These are phyloP conservation scores for Oscheius sp. DNA, from an alignment of 2,888 invertebrate genomes.

Conservation along the genomic window DNA sequence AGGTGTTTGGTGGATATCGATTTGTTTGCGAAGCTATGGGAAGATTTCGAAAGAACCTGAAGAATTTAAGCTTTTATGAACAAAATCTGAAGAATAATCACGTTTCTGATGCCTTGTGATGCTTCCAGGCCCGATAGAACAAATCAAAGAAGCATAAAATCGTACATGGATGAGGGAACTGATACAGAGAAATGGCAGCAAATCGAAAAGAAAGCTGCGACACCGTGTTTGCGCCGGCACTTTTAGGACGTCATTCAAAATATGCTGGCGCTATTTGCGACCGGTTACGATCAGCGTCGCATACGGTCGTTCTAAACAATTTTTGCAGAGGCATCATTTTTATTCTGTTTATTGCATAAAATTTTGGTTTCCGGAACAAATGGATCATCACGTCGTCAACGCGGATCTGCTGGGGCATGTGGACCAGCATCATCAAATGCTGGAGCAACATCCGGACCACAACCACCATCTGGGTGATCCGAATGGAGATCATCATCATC, in stretches of 20 bases:
- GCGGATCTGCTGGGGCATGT: slow-evolving; percentile 10
- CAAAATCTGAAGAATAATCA: no score
- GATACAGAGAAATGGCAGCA: neutral
- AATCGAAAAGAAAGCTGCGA: neutral
- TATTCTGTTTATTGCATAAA: neutral
- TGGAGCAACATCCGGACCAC: slow-evolving; percentile 6
- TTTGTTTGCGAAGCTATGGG: no score
- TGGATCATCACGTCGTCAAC: slow-evolving; percentile 29
- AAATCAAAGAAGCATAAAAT: no score
- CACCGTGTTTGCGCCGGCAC: neutral
- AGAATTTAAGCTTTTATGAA: no score
- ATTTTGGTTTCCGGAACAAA: slow-evolving; percentile 1
- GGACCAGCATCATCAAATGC: slow-evolving; percentile 29
- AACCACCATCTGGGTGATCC: slow-evolving; percentile 15
- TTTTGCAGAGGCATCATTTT: neutral
- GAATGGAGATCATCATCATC: slow-evolving; percentile 23
- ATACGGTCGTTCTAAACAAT: neutral
- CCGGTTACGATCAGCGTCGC: slow-evolving; percentile 4
- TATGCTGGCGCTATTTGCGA: neutral
- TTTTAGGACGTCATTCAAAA: neutral
- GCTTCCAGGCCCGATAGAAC: no score
- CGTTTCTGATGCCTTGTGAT: no score
- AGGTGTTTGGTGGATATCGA: no score
- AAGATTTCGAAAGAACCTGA: no score
- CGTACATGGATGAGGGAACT: no score